phyloP scores from a whole-genome alignment of 2,888 invertebrate species.

The Epinotia demarniana region DNA sequence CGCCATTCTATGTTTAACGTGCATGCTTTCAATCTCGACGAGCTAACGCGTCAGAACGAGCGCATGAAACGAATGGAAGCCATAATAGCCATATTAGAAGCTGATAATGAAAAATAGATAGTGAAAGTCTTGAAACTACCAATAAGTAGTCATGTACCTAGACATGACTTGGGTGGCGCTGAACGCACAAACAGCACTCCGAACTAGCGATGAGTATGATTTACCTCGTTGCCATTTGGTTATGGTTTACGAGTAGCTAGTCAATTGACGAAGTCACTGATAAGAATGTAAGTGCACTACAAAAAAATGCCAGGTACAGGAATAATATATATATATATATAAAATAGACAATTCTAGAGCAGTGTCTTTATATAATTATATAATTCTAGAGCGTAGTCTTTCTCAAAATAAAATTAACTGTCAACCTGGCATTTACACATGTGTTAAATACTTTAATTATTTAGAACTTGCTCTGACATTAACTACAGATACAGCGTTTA shows the following conservation, averaged over 20 bases:
- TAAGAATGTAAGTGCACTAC: no score
- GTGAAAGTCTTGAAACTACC: no score
- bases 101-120: no score
- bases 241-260: background rate
- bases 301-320: no score
- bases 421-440: background rate
- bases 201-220: background rate
- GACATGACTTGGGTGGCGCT: background rate
- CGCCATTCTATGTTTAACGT: background rate
- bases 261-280: background rate
- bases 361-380: no score
- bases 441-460: background rate
- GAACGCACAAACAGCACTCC: background rate
- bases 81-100: no score
- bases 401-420: background rate
- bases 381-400: no score
- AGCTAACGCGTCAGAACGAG: background rate
- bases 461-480: slow-evolving; percentile 7
- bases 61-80: background rate
- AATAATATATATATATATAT: no score
- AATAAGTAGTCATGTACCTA: no score
- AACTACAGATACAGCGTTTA: slow-evolving; percentile 35
- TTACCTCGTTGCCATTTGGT: background rate
- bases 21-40: no score
- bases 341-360: no score